Conservation (phyloP, 2,888 invertebrate genomes). For the Diaphora mendica region DNA sequence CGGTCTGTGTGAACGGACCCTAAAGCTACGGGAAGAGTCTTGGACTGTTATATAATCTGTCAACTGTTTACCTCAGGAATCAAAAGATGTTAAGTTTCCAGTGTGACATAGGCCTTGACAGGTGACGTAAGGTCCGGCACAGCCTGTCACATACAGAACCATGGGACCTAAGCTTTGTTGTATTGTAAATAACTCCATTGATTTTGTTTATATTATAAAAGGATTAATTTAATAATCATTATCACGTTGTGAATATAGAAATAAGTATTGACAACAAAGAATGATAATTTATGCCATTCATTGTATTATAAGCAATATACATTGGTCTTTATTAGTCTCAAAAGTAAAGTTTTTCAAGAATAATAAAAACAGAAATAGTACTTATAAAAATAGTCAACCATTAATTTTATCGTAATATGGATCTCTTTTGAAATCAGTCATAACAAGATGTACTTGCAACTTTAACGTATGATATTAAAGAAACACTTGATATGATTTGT, state of each 20-base stretch:
- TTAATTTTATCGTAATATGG: background rate
- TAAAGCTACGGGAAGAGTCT: background rate
- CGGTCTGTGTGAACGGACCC: no score
- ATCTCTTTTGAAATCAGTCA: background rate
- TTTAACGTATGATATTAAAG: no score
- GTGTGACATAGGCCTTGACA: background rate
- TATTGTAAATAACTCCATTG: no score
- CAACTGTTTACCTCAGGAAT: background rate
- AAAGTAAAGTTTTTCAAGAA: background rate
- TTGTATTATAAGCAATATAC: no score
- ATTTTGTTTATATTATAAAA: no score
- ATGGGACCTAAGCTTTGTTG: no score
- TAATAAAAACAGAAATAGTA: no score
- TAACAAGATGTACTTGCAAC: no score
- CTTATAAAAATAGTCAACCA: no score
- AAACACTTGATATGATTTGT: background rate
- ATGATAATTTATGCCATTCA: background rate
- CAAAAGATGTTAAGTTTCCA: background rate
- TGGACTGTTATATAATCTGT: background rate
- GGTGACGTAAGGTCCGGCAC: background rate
- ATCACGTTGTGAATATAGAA: background rate
- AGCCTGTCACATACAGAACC: no score
- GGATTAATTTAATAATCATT: background rate
- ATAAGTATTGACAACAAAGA: background rate
- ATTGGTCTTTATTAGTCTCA: background rate